These are phyloP conservation scores for Alloplasta piceator DNA, from an alignment of 2,888 invertebrate species.

Conservation along the genomic window DNA sequence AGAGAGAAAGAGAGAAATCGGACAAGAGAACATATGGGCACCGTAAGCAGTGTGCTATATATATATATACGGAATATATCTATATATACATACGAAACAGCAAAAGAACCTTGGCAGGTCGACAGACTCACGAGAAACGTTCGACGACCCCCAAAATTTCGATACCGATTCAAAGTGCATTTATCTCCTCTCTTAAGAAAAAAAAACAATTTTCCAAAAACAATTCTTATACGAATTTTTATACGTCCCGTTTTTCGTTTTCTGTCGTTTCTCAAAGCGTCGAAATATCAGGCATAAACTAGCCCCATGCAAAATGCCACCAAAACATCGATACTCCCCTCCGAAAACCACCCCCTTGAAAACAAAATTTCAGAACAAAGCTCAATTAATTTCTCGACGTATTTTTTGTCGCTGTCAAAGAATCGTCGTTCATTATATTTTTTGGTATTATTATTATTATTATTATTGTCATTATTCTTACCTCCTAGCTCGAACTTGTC, in stretches of 20 bases:
- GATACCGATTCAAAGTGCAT: slow-evolving; percentile 50
- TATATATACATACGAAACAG: slow-evolving; percentile 26
- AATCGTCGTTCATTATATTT: not conserved
- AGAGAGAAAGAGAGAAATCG: slow-evolving; percentile 32
- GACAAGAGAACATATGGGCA: slow-evolving; percentile 62
- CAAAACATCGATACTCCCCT: too few species aligned
- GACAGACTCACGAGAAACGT: slow-evolving; percentile 81
- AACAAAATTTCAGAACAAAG: too few species aligned
- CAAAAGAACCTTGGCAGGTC: slow-evolving; percentile 80
- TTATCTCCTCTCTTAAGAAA: slow-evolving; percentile 40
- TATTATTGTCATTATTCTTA: slow-evolving; percentile 32
- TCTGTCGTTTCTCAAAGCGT: not conserved
- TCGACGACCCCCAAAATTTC: slow-evolving; percentile 79
- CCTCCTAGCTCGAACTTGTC: slow-evolving; percentile 57
- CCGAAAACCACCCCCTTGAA: too few species aligned
- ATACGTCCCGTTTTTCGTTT: slow-evolving; percentile 18
- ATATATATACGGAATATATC: not conserved
- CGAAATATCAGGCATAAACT: too few species aligned
- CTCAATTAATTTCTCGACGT: too few species aligned
- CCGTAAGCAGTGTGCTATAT: slow-evolving; percentile 23
- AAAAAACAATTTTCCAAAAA: slow-evolving; percentile 8
- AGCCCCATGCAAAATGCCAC: slow-evolving; percentile 4
- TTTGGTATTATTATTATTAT: not conserved
- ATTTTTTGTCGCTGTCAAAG: too few species aligned
- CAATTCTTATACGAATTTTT: slow-evolving; percentile 15